phyloP scores from a whole-genome alignment of 2,113 vertebrate genomes.

The Tor tambroides region DNA sequence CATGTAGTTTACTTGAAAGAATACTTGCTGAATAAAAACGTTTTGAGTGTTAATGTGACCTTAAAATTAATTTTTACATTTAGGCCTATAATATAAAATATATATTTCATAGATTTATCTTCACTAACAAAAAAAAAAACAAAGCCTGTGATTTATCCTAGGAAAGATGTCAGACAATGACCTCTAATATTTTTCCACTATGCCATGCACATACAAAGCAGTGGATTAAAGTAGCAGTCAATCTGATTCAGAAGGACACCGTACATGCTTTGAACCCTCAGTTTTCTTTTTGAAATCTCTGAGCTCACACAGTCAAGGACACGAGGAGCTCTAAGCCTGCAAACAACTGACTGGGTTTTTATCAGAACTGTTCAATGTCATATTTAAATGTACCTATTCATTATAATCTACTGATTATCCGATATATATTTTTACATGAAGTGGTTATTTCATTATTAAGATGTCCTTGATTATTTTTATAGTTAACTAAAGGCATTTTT shows the following conservation, averaged over 20 bases:
- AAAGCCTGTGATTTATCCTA: not conserved
- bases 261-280: not conserved
- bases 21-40: not conserved
- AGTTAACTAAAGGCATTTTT: not conserved
- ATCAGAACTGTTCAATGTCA: not conserved
- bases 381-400: not conserved
- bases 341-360: not conserved
- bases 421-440: not conserved
- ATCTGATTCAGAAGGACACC: not conserved
- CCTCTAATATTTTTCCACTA: not conserved
- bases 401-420: not conserved
- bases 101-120: not conserved
- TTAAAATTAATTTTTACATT: not conserved
- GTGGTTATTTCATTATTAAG: not conserved
- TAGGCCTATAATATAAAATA: not conserved
- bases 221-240: constrained; percentile 13
- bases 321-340: not conserved
- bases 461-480: not conserved
- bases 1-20: not conserved
- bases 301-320: constrained; percentile 23
- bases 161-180: not conserved
- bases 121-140: not conserved
- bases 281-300: constrained; percentile 15
- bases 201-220: constrained; percentile 9
- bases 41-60: not conserved